phyloP scores from a whole-genome alignment of 2,888 invertebrate genomes.

The Eupithecia exiguata region DNA sequence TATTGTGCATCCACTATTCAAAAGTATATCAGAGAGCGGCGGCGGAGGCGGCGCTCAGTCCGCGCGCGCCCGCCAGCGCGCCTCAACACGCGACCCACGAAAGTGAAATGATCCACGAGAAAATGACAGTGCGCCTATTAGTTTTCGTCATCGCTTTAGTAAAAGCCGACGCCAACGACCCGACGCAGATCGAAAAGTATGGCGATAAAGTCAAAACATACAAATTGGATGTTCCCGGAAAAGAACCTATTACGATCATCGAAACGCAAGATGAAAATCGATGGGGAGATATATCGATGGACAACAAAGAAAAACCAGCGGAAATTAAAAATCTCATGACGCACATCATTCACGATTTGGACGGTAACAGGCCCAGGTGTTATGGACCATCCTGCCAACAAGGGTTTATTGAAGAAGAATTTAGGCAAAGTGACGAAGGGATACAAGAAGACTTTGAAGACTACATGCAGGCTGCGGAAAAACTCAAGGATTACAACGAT shows the following conservation, averaged over 20 bases:
- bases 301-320: conserved; percentile 56
- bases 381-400: conserved; percentile 79
- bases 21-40: conserved; percentile 78
- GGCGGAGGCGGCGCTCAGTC: conserved; percentile 71
- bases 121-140: conserved; percentile 74
- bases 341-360: conserved; percentile 72
- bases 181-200: conserved; percentile 67
- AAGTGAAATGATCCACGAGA: conserved; percentile 75
- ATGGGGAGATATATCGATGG: conserved; percentile 57
- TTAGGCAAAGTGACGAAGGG: conserved; percentile 63
- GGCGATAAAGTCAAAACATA: conserved; percentile 76
- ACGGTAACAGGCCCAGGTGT: conserved; percentile 68
- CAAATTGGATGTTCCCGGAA: conserved; percentile 83
- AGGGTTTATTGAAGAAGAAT: conserved; percentile 61
- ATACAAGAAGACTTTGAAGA: conserved; percentile 84
- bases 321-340: conserved; percentile 75
- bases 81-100: conserved; percentile 71
- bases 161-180: conserved; percentile 62
- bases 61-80: conserved; percentile 69
- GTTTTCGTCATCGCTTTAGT: conserved; percentile 63
- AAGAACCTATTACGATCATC: conserved; percentile 83
- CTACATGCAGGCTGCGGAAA: conserved; percentile 84
- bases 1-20: conserved; percentile 76
- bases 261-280: conserved; percentile 70
- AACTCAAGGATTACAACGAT: conserved; percentile 77